Percentiles rank a stretch among this genome's conserved stretches.
phyloP scores from a whole-genome alignment of 2,113 vertebrate genomes.

The Chloebia gouldiae region DNA sequence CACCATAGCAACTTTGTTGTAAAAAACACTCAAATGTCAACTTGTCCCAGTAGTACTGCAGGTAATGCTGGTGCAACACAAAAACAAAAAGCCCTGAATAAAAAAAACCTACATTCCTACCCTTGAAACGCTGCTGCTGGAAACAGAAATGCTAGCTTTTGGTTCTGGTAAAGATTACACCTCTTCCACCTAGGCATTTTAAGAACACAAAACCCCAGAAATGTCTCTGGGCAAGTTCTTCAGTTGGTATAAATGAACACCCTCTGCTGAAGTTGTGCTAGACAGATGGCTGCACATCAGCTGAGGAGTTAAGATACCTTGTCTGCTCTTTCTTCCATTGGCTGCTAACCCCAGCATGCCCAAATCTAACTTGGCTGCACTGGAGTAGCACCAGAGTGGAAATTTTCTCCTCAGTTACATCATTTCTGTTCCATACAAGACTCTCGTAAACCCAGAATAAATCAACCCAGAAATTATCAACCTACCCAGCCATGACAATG shows the following conservation, averaged over 20 bases:
- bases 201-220: background rate
- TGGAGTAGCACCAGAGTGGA: background rate
- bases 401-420: background rate
- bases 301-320: background rate
- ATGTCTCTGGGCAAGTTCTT: background rate
- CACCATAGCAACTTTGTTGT: slow-evolving; percentile 52
- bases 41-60: background rate
- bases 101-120: background rate
- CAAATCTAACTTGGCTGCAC: background rate
- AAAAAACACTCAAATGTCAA: slow-evolving; percentile 45
- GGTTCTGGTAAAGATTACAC: background rate
- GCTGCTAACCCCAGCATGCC: background rate
- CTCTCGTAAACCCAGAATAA: background rate
- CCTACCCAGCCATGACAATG: slow-evolving; percentile 97
- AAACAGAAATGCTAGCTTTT: background rate
- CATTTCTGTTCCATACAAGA: background rate
- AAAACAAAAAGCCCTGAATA: slow-evolving; percentile 3
- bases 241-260: background rate
- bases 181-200: background rate
- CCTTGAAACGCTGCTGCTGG: background rate
- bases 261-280: background rate
- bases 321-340: background rate
- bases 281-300: background rate
- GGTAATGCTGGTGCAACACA: background rate
- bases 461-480: background rate